Evolutionary conservation across 2,797 vertebrate species (phyloP).

Genomic region (Diceros bicornis): DNA sequence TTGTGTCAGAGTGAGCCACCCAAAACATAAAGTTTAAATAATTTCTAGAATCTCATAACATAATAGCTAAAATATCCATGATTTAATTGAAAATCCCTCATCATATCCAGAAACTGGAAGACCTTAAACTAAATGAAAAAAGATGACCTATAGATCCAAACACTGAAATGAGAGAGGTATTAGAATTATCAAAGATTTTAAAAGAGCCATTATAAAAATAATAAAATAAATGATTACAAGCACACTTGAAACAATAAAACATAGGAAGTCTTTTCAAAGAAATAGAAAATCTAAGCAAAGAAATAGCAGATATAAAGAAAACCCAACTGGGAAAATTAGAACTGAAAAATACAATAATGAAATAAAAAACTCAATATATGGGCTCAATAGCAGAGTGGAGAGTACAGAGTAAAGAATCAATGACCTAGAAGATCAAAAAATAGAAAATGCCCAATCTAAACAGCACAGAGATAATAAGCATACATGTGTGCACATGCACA

Average conservation of each 20-base stretch:
- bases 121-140: conserved; percentile 32
- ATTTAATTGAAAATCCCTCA: background rate
- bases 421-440: background rate
- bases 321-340: background rate
- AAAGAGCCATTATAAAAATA: background rate
- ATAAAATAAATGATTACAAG: background rate
- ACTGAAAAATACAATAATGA: background rate
- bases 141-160: background rate
- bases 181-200: background rate
- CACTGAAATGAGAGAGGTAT: background rate
- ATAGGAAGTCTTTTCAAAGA: background rate
- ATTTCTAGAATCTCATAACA: background rate
- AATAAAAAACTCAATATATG: background rate
- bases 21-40: background rate
- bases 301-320: background rate
- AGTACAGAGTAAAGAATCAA: background rate
- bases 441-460: background rate
- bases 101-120: background rate
- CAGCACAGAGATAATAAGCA: background rate
- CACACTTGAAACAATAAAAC: background rate
- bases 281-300: conserved; percentile 9
- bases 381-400: background rate
- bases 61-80: background rate
- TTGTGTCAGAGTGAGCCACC: background rate
- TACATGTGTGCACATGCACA: no score